These are phyloP conservation scores for Sebastes kiyomatsui DNA, from an alignment of 2,797 vertebrate species.

Conservation along the genomic window DNA sequence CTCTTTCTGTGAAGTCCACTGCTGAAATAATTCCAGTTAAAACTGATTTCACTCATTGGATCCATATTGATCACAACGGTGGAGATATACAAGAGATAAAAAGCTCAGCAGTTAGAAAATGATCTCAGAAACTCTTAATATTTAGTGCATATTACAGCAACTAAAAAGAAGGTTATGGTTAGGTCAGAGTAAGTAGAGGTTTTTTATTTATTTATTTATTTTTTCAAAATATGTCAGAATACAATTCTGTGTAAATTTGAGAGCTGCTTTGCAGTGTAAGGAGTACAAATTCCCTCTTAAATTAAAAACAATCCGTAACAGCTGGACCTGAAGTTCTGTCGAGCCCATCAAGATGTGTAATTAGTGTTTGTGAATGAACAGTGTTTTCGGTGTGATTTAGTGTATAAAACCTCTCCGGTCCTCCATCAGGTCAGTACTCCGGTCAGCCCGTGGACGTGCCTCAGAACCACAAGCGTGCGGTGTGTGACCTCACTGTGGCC, in stretches of 20 bases:
- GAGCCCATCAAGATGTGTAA: background rate
- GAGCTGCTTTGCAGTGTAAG: no score
- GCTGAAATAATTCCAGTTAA: background rate
- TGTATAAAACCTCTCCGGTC: conserved; percentile 53
- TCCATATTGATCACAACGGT: no score
- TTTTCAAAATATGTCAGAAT: no score
- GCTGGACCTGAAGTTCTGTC: no score
- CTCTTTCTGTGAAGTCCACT: background rate
- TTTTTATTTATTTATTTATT: no score
- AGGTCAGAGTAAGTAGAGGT: no score
- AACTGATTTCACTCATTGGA: background rate
- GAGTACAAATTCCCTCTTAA: no score
- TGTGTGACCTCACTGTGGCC: conserved; percentile 93
- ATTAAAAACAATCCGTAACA: no score
- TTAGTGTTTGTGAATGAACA: background rate
- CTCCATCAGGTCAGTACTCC: conserved; percentile 86
- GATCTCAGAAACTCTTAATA: background rate
- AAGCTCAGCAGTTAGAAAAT: no score
- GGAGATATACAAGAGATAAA: no score
- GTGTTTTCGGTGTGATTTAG: background rate
- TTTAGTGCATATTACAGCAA: background rate
- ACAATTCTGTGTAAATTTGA: no score
- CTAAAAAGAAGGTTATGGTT: background rate
- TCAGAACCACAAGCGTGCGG: conserved; percentile 89
- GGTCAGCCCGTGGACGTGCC: conserved; percentile 88